Conservation (phyloP, 1,140 invertebrate genomes). For the Wiebesia pumilae region DNA sequence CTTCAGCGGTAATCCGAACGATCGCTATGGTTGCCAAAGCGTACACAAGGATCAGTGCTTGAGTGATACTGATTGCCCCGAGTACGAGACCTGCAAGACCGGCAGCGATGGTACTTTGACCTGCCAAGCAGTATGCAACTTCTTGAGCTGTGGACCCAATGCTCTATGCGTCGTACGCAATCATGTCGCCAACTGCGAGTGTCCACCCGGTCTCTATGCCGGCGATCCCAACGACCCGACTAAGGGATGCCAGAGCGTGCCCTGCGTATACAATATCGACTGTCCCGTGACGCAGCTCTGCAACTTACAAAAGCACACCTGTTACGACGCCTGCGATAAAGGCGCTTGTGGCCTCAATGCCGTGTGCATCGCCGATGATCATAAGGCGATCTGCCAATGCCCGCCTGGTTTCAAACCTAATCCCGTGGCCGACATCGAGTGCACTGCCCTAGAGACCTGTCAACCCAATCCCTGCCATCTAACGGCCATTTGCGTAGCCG, state of each 20-base stretch:
- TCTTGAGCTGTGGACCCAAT: constrained; percentile 86
- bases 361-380: constrained; percentile 90
- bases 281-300: constrained; percentile 86
- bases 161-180: constrained; percentile 91
- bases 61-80: constrained; percentile 87
- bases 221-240: constrained; percentile 87
- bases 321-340: constrained; percentile 86
- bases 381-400: constrained; percentile 87
- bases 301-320: constrained; percentile 87
- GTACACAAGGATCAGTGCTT: constrained; percentile 83
- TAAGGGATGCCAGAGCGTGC: constrained; percentile 85
- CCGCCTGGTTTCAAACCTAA: constrained; percentile 87
- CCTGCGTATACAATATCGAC: constrained; percentile 90
- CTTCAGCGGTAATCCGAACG: constrained; percentile 90
- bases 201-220: constrained; percentile 87
- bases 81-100: constrained; percentile 84
- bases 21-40: constrained; percentile 87
- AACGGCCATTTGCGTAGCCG: constrained; percentile 84
- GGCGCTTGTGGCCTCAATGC: constrained; percentile 90
- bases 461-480: constrained; percentile 87
- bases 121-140: constrained; percentile 86
- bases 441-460: constrained; percentile 81
- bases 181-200: constrained; percentile 91
- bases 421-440: constrained; percentile 87
- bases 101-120: constrained; percentile 66